Percentiles rank a stretch among this genome's conserved stretches.
phyloP scores from a whole-genome alignment of 2,797 vertebrate species.

The Brachyalestes nurse region DNA sequence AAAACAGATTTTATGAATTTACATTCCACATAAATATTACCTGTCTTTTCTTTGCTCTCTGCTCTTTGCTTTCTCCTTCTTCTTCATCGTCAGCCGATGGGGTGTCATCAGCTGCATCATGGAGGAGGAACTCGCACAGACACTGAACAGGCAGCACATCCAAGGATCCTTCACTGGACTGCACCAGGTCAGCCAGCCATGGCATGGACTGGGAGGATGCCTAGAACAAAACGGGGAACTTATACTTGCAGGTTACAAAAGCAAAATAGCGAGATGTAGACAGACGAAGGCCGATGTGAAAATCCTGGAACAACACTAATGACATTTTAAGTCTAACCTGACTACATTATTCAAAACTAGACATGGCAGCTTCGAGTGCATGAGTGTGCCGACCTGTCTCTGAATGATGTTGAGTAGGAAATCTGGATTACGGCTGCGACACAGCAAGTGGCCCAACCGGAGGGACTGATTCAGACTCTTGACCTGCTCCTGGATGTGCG shows the following conservation, averaged over 20 bases:
- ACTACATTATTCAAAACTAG: not conserved
- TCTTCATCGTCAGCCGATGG: conserved; percentile 90
- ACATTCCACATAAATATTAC: conserved; percentile 56
- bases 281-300: not conserved
- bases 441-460: conserved; percentile 93
- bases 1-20: too few relatives aligned
- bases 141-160: conserved; percentile 97
- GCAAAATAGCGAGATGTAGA: not conserved
- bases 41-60: conserved; percentile 92
- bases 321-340: not conserved
- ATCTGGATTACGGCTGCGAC: conserved; percentile 94
- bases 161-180: conserved; percentile 96
- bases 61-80: conserved; percentile 95
- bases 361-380: not conserved
- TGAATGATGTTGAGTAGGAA: conserved; percentile 98
- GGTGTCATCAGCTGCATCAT: conserved; percentile 89
- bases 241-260: not conserved
- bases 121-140: conserved; percentile 96
- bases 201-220: conserved; percentile 99
- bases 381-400: conserved; percentile 83
- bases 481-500: conserved; percentile 92
- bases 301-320: not conserved
- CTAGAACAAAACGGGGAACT: conserved; percentile 66
- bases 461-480: conserved; percentile 95
- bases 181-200: conserved; percentile 96